Evolutionary conservation across 2,113 vertebrate genomes (phyloP).

Genomic region (Leiothrix lutea): DNA sequence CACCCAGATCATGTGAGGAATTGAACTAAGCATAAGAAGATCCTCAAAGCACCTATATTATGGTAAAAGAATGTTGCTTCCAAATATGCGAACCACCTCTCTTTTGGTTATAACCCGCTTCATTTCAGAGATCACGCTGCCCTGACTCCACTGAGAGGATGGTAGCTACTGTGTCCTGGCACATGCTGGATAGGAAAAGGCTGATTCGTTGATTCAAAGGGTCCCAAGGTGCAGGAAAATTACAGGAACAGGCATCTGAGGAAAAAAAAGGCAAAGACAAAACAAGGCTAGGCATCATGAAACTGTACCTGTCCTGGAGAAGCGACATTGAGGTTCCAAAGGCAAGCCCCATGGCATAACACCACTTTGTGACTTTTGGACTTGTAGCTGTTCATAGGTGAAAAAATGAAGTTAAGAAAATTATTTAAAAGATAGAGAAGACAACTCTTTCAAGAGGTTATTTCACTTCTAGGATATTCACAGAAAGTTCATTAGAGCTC

Average conservation of each 20-base stretch:
- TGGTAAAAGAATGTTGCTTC: not conserved
- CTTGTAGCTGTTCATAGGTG: not conserved
- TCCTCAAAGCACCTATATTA: not conserved
- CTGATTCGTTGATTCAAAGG: accelerated
- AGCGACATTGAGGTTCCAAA: not conserved
- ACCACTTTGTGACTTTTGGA: not conserved
- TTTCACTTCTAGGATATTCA: not conserved
- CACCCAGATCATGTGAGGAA: not conserved
- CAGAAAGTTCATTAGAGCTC: not conserved
- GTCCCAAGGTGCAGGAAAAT: not conserved
- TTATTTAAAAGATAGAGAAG: not conserved
- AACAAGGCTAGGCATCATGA: not conserved
- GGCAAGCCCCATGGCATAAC: not conserved
- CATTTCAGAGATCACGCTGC: not conserved
- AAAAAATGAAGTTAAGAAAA: not conserved
- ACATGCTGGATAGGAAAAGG: not conserved
- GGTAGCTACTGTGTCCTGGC: not conserved
- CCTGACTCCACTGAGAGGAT: not conserved
- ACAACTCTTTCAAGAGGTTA: not conserved
- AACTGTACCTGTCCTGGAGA: not conserved
- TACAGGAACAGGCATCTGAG: not conserved
- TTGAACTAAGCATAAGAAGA: not conserved
- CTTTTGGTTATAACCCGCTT: not conserved
- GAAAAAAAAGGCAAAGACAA: not conserved
- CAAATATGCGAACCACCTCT: not conserved